Evolutionary conservation across 1,140 invertebrate species (phyloP), one percentile per base, ranked within the genome.

Genomic region (Bombus breviceps): DNA sequence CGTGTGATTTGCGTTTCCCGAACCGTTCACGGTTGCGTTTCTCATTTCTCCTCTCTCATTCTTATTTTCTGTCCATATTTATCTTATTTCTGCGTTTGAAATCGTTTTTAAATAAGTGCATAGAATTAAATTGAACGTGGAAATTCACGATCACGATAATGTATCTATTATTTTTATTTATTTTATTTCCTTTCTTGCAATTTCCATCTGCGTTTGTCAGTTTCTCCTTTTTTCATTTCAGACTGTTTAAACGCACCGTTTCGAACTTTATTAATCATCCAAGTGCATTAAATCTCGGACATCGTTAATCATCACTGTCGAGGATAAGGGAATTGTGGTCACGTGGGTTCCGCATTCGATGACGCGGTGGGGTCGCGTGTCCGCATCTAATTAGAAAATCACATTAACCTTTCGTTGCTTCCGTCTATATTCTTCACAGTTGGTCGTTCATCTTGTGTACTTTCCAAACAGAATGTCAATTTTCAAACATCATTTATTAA

Each of bases 21-120:
- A 76, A 68, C 37, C 59, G 88, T 64, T 75, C n/a, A 77, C 66
- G 37, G 72, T 74, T 82, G 34, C 59, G 64, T 37, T 85, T 90
- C 81, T 62, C n/a, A 10, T 37, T 37, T 81, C 39, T 69, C 22
- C 72, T 62, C 10, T 75, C 75, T 62, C 28, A 34, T 12, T 66
- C 25, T 34, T 76, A 41, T 18, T 78, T 66, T 41, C 32, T 47
- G 9, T 74, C 32, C 41, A 64, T 12, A 37, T 75, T n/a, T 43
- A 28, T 10, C 18, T 18, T 77, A 9, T 41, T 32, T 59, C 25
- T 8, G 32, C 34, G 10, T 37, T 57, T 57, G 37, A 18, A 57
- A 28, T 28, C 64, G 6, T 25, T 37, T 34, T 18, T 12, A 8
- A 15, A 72, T 15, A 41, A n/a, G 2, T 8, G 5, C 4, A 69